Base-by-base conservation (phyloP, 2,888 invertebrate genomes). In the Toxonevra muliebris region DNA sequence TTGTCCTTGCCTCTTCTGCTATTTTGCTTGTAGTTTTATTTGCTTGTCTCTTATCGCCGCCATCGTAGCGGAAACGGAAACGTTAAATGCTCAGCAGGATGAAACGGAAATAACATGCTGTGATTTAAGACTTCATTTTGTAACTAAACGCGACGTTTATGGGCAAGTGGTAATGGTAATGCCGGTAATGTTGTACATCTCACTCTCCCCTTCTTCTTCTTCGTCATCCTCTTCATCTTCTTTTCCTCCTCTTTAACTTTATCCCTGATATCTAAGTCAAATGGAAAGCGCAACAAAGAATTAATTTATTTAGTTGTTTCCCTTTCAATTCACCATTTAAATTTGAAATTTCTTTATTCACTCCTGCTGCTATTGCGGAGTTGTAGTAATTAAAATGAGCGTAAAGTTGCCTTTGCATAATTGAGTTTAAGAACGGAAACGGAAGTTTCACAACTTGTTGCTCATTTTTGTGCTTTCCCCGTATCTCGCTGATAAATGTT, bases 51-150 rank as follows among this genome's bases (percentile, higher is more conserved):
- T 57, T 53, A 66, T 61, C 63, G 43, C 40, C 43, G 55, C 50
- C 50, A 15, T 52, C 58, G 45, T 53, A 70, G 67, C 78, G 79
- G 78, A 78, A 79, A 73, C 78, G 76, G 76, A 75, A 71, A 75
- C 75, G 77, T 76, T 78, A 76, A 78, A 76, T 76, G 78, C 74
- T 75, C 74, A 71, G 69, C 71, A 72, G 69, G 69, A 69, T 72
- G 74, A 74, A 79, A 74, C 78, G 80, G 80, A 80, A 80, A 80
- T 79, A 79, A 80, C 79, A 80, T 79, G 78, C 79, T 80, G 79
- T 80, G 79, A 80, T 80, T 80, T 79, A 80, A 78, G 80, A 78
- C 78, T 76, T 74, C 78, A 76, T 76, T 78, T 78, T 75, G 79
- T 63, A 20, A 54, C 17, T 30, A 30, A 30, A 30, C 30, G 30